Conservation (phyloP, 2,888 invertebrate species). For the Ochropleura plecta region DNA sequence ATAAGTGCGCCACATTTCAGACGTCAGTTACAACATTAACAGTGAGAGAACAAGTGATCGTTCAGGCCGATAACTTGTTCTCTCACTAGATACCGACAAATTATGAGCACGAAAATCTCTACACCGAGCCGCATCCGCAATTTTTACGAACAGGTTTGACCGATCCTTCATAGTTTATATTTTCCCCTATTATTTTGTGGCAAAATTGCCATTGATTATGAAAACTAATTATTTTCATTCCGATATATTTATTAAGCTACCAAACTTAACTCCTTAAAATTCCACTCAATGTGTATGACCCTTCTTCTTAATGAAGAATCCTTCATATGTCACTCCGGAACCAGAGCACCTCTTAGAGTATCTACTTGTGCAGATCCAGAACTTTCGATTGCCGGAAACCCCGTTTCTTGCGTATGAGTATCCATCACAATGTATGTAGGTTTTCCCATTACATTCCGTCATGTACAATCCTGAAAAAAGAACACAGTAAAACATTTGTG, state of each 20-base stretch:
- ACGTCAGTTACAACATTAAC: neutral
- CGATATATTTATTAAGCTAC: neutral
- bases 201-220: neutral
- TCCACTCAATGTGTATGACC: constrained; percentile 26
- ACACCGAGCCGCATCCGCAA: neutral
- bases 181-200: too few relatives aligned
- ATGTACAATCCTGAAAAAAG: constrained; percentile 23
- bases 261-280: neutral
- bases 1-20: neutral
- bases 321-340: constrained; percentile 15
- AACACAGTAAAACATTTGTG: neutral
- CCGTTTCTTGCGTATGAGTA: constrained; percentile 60
- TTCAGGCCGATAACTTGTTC: neutral
- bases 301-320: constrained; percentile 20
- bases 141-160: neutral
- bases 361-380: constrained; percentile 60
- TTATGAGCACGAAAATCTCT: neutral
- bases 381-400: constrained; percentile 31
- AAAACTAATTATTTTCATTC: neutral
- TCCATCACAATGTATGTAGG: constrained; percentile 30
- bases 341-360: constrained; percentile 8
- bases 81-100: too few relatives aligned
- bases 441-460: neutral
- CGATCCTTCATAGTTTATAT: neutral
- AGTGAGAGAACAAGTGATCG: neutral